A percentile compares a stretch with the other conserved stretches of the same genome.
phyloP scores from a whole-genome alignment of 2,113 vertebrate genomes.

The Lycaon pictus region DNA sequence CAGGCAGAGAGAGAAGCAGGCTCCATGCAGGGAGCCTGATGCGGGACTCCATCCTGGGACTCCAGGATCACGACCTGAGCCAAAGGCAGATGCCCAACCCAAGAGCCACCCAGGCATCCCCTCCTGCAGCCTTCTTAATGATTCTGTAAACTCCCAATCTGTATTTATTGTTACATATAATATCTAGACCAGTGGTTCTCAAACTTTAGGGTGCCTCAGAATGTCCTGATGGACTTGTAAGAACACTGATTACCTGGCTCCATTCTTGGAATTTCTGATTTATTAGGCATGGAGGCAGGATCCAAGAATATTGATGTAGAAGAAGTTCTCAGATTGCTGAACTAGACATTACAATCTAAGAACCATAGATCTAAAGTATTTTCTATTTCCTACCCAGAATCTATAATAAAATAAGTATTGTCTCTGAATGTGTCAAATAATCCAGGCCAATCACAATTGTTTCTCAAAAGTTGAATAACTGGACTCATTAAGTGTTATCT shows the following conservation, averaged over 20 bases:
- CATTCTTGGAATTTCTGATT: not conserved
- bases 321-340: not conserved
- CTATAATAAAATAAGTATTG: not conserved
- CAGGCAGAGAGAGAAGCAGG: too few relatives aligned
- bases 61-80: too few relatives aligned
- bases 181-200: not conserved
- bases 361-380: not conserved
- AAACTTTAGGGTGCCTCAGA: not conserved
- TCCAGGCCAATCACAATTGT: not conserved
- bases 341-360: not conserved
- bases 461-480: not conserved
- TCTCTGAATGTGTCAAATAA: not conserved
- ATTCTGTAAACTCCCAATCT: not conserved
- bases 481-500: not conserved
- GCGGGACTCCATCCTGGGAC: too few relatives aligned
- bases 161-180: slow-evolving; percentile 4
- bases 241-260: not conserved
- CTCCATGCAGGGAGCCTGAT: too few relatives aligned
- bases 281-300: not conserved
- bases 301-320: not conserved
- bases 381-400: not conserved
- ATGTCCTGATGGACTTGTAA: not conserved
- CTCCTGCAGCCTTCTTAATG: not conserved
- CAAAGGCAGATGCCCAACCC: too few relatives aligned
- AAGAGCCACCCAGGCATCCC: too few relatives aligned